Conservation (phyloP, 2,888 invertebrate species). For the Macaria notata region DNA sequence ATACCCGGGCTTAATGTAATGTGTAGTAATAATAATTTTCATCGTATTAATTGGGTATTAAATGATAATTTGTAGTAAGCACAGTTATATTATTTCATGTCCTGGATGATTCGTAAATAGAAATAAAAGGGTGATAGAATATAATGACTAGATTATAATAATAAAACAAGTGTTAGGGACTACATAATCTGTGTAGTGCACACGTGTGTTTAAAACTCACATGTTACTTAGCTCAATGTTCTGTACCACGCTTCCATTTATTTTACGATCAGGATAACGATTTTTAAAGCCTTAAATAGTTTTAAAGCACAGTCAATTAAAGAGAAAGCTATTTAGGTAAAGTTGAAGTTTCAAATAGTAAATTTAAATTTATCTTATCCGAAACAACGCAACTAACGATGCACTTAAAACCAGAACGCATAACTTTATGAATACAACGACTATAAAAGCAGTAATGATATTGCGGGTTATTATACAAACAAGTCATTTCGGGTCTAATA, state of each 20-base stretch:
- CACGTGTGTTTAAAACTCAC: too few relatives aligned
- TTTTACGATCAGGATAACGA: slow-evolving; percentile 57
- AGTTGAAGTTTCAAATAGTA: slow-evolving; percentile 45
- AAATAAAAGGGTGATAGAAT: too few relatives aligned
- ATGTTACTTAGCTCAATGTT: slow-evolving; percentile 22
- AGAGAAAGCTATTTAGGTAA: slow-evolving; percentile 54
- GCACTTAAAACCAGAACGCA: slow-evolving; percentile 51
- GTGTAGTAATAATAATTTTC: too few relatives aligned
- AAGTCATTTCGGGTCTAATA: slow-evolving; percentile 39
- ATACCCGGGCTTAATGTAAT: too few relatives aligned
- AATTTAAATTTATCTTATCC: slow-evolving; percentile 59
- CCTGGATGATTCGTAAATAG: too few relatives aligned
- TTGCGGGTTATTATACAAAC: slow-evolving; percentile 54
- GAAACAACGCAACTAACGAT: slow-evolving; percentile 48
- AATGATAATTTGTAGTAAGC: too few relatives aligned
- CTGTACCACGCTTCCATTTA: slow-evolving; percentile 42
- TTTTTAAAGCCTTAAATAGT: slow-evolving; percentile 53
- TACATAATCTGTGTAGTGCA: too few relatives aligned
- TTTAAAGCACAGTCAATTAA: slow-evolving; percentile 65
- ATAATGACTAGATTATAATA: too few relatives aligned
- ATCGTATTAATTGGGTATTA: too few relatives aligned
- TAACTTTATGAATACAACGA: slow-evolving; percentile 51
- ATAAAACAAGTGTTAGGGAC: too few relatives aligned
- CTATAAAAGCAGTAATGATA: slow-evolving; percentile 53
- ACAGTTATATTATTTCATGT: too few relatives aligned